These are phyloP conservation scores for Graptemys geographica DNA, from an alignment of 2,797 vertebrate genomes.

Conservation along the genomic window DNA sequence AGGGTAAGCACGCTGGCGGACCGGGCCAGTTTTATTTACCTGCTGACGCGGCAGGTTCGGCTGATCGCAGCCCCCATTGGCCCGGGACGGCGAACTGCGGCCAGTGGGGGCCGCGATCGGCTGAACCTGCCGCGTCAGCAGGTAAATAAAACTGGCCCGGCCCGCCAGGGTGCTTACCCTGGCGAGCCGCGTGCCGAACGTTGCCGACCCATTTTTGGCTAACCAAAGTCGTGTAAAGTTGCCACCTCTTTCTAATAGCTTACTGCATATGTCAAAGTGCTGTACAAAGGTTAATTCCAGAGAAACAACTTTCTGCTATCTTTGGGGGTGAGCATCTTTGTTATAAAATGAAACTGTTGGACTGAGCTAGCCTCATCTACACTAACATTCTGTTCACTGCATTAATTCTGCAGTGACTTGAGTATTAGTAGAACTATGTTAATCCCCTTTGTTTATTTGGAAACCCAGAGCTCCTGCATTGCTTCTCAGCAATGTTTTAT, in stretches of 20 bases:
- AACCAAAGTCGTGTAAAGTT: slow-evolving; percentile 9
- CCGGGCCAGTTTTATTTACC: too few species aligned
- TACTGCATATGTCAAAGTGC: slow-evolving; percentile 55
- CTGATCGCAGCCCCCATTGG: too few species aligned
- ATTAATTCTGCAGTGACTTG: slow-evolving; percentile 75
- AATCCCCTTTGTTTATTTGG: slow-evolving; percentile 67
- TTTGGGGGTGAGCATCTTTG: slow-evolving; percentile 64
- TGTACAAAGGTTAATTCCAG: slow-evolving; percentile 62
- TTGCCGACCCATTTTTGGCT: not conserved
- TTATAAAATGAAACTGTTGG: slow-evolving; percentile 68
- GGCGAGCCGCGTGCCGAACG: too few species aligned
- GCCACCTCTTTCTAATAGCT: not conserved
- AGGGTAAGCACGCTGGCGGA: too few species aligned
- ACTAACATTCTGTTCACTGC: slow-evolving; percentile 70
- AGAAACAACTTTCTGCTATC: slow-evolving; percentile 65
- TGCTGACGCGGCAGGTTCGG: too few species aligned
- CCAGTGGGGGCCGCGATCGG: too few species aligned
- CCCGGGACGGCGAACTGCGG: too few species aligned
- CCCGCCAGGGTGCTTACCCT: too few species aligned
- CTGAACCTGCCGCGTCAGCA: too few species aligned
- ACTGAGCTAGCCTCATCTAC: slow-evolving; percentile 69
- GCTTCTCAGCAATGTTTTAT: not conserved
- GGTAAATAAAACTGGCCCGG: too few species aligned
- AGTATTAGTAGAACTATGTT: slow-evolving; percentile 53
- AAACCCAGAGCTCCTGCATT: not conserved